Base-by-base conservation (phyloP, 2,888 invertebrate genomes). In the Eristalinus aeneus region DNA sequence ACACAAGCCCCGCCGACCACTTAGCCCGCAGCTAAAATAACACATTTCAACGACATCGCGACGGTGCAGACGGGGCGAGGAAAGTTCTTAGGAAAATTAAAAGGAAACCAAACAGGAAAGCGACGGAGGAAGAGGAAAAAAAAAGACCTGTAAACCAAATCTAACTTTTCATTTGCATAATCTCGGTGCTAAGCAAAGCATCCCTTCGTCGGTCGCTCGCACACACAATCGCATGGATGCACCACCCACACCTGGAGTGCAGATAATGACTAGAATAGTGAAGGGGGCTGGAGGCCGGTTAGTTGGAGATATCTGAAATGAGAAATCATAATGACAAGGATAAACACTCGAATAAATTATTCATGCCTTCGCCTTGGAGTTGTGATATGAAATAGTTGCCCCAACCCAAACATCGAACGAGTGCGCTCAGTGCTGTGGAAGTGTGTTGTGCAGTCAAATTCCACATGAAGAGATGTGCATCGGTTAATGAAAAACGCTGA, bases 271-370 rank as follows among this genome's bases (percentile, higher is more conserved):
- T 27, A 56, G n/a, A 34, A 60, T 22, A 56, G 46, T 23, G 20
- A 0, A 20, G 1, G 32, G 53, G 73, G 56, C 27, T 2, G 39
- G 39, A n/a, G 39, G 68, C 61, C 63, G 75, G 60, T 81, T 85
- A 73, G 77, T 63, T 68, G 63, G 61, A 36, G 58, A 56, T 83
- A 87, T 87, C 83, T 87, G 68, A 87, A 87, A 87, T 87, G 87
- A 83, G 75, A 83, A 87, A 83, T 87, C 87, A 79, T 87, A 87
- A 87, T 87, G 83, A 83, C 83, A 76, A 87, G 78, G 78, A 87
- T 87, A 87, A 87, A 87, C 87, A 87, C 87, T 87, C 83, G 87
- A 87, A 87, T 87, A 83, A 87, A 83, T 87, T 87, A 79, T 87
- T 87, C 87, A 79, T 87, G 87, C 79, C 63, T 78, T 73, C 72